Evolutionary conservation across 2,797 vertebrate species (phyloP).

Genomic region (Uromys caudimaculatus): DNA sequence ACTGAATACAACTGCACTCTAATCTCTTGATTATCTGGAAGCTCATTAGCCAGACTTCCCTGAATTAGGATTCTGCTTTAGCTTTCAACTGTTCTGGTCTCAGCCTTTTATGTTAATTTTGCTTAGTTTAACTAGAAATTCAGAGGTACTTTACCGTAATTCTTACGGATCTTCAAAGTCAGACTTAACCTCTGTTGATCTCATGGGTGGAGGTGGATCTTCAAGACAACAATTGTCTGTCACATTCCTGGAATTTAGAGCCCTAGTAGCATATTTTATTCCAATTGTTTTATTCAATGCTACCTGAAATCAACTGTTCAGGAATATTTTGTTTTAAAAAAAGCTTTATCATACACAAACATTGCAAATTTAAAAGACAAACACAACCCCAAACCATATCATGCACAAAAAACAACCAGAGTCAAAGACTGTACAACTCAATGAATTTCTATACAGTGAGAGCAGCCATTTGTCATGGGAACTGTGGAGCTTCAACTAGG

Average conservation of each 20-base stretch:
- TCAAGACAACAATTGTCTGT: neutral
- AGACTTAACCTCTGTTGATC: neutral
- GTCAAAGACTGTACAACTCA: neutral
- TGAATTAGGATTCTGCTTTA: neutral
- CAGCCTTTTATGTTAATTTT: neutral
- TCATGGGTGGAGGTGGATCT: neutral
- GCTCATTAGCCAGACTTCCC: slow-evolving; percentile 3
- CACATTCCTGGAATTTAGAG: neutral
- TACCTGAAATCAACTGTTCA: neutral
- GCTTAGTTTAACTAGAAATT: slow-evolving; percentile 19
- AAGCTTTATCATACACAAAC: neutral
- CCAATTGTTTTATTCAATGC: slow-evolving; percentile 41
- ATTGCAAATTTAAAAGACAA: neutral
- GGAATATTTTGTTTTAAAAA: neutral
- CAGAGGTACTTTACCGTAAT: neutral
- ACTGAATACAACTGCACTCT: neutral
- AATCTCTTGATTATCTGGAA: slow-evolving; percentile 40
- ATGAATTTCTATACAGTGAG: neutral
- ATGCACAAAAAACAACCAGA: neutral
- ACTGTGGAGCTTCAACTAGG: neutral
- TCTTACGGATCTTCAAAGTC: neutral
- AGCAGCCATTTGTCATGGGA: neutral
- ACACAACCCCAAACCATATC: neutral
- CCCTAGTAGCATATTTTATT: slow-evolving; percentile 39
- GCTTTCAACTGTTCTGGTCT: neutral